Conservation (phyloP, 2,888 invertebrate genomes). For the Gastrophysa polygoni region DNA sequence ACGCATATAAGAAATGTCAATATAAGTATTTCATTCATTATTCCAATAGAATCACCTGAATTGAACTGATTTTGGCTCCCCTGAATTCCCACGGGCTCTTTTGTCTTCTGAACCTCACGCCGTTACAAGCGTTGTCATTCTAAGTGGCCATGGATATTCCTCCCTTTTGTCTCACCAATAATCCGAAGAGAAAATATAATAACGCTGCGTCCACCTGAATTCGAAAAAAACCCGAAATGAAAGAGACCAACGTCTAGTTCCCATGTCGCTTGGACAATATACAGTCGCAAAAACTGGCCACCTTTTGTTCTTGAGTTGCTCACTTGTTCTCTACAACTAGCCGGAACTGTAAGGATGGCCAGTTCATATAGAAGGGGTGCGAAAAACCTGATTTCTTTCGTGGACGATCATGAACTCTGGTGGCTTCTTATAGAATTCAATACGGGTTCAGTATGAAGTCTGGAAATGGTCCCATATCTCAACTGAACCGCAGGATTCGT, state of each 20-base stretch:
- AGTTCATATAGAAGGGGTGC: slow-evolving; percentile 15
- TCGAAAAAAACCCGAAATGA: background rate
- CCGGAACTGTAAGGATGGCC: slow-evolving; percentile 28
- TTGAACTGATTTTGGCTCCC: slow-evolving; percentile 5
- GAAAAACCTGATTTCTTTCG: background rate
- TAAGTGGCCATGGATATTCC: background rate
- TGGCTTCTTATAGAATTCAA: no score
- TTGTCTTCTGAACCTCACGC: background rate
- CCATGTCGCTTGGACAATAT: slow-evolving; percentile 35
- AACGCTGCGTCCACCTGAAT: slow-evolving; percentile 9
- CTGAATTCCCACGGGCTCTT: background rate
- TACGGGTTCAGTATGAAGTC: no score
- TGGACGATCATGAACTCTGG: no score
- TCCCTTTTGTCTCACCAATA: background rate
- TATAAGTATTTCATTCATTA: no score
- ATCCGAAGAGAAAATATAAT: background rate
- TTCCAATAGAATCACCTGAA: no score
- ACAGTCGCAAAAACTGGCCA: slow-evolving; percentile 35
- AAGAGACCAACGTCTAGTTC: slow-evolving; percentile 31
- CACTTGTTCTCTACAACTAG: slow-evolving; percentile 29
- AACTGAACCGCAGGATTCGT: no score
- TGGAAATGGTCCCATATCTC: no score
- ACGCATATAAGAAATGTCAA: no score
- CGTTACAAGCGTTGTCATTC: background rate
- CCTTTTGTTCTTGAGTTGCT: slow-evolving; percentile 35